These are phyloP conservation scores for Chloroclysta siterata DNA, from an alignment of 2,888 invertebrate genomes.

Conservation along the genomic window DNA sequence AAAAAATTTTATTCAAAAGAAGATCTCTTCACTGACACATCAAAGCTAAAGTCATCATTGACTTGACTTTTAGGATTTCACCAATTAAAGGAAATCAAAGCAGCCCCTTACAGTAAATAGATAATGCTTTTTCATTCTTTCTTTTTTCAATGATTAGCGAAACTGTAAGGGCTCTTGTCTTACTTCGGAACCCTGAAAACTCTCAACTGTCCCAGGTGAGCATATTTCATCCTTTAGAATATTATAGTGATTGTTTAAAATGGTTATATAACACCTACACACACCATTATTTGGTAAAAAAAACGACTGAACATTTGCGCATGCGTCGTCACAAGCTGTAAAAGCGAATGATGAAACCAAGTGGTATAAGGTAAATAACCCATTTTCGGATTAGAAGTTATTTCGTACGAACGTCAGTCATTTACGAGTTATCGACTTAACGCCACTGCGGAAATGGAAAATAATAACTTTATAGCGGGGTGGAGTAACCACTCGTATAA, in stretches of 20 bases:
- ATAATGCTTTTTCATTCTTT: no score
- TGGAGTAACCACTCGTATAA: constrained; percentile 72
- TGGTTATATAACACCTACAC: not conserved
- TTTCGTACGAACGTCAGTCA: constrained; percentile 76
- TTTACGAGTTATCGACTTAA: constrained; percentile 84
- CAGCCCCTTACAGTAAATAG: no score
- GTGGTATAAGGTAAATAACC: not conserved
- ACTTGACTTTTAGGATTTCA: no score
- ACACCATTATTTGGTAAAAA: not conserved
- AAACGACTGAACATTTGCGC: not conserved
- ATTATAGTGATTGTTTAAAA: not conserved
- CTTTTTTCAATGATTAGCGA: no score
- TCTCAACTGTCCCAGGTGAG: not conserved
- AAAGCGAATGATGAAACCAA: not conserved
- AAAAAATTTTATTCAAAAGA: not conserved
- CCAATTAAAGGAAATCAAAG: no score
- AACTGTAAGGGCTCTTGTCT: no score
- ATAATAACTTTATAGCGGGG: constrained; percentile 81
- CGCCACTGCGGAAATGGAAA: constrained; percentile 79
- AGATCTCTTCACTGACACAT: no score
- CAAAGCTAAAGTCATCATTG: no score
- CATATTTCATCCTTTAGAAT: not conserved
- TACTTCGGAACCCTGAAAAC: not conserved
- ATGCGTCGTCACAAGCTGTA: not conserved
- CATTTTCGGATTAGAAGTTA: constrained; percentile 74